Conservation (phyloP, 2,797 vertebrate species). For the Danio aesculapii region DNA sequence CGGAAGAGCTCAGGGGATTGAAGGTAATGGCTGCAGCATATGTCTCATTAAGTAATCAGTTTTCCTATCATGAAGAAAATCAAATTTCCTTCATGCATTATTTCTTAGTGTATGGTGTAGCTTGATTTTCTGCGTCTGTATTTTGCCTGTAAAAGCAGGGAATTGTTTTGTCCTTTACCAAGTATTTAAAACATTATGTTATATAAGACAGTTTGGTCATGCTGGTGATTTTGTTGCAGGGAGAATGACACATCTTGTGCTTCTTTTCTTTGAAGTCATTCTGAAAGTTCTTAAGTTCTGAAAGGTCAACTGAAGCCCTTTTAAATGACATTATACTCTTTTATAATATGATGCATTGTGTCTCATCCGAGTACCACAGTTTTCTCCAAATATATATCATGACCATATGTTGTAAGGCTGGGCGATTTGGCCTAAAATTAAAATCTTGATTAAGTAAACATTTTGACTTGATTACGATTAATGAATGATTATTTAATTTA, state of each 20-base stretch:
- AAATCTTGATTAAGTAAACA: too few relatives aligned
- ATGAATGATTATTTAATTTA: too few relatives aligned
- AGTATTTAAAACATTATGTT: background rate
- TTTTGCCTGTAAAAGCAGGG: background rate
- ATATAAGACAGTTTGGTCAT: background rate
- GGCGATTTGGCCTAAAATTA: too few relatives aligned
- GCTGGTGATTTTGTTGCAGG: background rate
- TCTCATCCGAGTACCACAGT: background rate
- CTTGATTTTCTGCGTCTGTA: background rate
- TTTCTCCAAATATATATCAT: background rate
- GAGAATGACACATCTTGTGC: background rate
- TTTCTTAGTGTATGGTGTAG: background rate
- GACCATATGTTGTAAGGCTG: background rate
- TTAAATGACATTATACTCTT: background rate
- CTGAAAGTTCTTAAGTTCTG: background rate
- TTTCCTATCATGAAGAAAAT: constrained; percentile 22
- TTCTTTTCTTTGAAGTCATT: background rate
- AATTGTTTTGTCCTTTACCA: background rate
- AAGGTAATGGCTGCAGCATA: constrained; percentile 23
- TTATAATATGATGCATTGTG: background rate
- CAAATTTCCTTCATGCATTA: constrained; percentile 7
- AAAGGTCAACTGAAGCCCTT: background rate
- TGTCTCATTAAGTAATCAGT: constrained; percentile 9
- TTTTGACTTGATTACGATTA: too few relatives aligned
- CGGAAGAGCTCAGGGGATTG: constrained; percentile 1